Evolutionary conservation across 2,888 invertebrate genomes (phyloP).

Genomic region (Platypus cylindrus): DNA sequence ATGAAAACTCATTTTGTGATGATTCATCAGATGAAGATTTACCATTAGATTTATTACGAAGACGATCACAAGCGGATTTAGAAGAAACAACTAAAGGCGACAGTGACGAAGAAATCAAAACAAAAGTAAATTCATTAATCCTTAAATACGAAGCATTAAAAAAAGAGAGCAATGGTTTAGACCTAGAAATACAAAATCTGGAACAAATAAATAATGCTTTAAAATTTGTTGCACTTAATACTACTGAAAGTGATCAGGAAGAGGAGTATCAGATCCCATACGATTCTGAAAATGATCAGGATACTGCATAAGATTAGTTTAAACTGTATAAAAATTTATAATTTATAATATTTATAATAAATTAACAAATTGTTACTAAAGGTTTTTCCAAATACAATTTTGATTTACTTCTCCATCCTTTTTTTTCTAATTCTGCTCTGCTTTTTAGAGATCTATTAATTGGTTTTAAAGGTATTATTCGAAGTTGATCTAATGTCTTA

Average conservation of each 20-base stretch:
- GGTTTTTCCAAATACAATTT: slow-evolving; percentile 18
- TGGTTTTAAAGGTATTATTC: slow-evolving; percentile 48
- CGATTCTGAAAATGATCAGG: not conserved
- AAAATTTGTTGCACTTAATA: slow-evolving; percentile 8
- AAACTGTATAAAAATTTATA: not conserved
- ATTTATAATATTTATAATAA: not conserved
- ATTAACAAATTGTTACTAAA: slow-evolving; percentile 18
- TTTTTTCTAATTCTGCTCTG: slow-evolving; percentile 14
- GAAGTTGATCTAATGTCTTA: slow-evolving; percentile 52
- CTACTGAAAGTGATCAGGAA: not conserved
- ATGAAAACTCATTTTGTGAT: not conserved
- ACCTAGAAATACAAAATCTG: slow-evolving; percentile 8
- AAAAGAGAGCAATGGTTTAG: slow-evolving; percentile 6
- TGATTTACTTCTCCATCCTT: slow-evolving; percentile 13
- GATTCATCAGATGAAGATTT: slow-evolving; percentile 10
- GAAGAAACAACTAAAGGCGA: not conserved
- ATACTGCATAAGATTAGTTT: not conserved
- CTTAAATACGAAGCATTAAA: slow-evolving; percentile 9
- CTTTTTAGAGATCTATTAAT: slow-evolving; percentile 21
- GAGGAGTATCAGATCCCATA: not conserved
- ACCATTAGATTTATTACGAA: slow-evolving; percentile 7
- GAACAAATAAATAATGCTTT: slow-evolving; percentile 8
- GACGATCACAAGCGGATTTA: not conserved
- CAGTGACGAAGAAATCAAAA: not conserved
- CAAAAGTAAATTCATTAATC: slow-evolving; percentile 1